Evolutionary conservation across 2,113 vertebrate genomes (phyloP).

Genomic region (Hippocampus comes): DNA sequence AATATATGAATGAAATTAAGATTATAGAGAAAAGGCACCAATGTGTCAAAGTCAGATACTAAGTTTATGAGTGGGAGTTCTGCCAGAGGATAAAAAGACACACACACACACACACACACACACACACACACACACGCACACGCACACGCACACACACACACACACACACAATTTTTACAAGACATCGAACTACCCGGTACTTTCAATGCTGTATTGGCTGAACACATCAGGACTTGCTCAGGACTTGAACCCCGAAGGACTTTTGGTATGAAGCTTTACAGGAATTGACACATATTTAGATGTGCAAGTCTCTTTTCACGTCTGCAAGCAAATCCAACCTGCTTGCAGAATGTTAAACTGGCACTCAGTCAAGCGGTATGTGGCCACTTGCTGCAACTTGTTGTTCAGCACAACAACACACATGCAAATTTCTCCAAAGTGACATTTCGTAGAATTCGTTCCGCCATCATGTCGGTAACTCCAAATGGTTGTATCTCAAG

Average conservation of each 20-base stretch:
- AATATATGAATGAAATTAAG: neutral
- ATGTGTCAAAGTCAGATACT: no score
- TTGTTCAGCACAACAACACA: neutral
- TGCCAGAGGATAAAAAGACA: neutral
- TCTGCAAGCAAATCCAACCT: slow-evolving; percentile 2
- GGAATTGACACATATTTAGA: neutral
- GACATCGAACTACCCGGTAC: neutral
- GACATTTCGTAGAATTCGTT: neutral
- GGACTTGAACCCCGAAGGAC: no score
- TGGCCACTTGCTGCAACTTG: slow-evolving; percentile 23
- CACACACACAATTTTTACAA: neutral
- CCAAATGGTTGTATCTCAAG: neutral
- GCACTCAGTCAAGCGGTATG: neutral
- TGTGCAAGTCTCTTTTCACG: neutral
- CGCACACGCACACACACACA: neutral
- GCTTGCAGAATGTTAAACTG: slow-evolving; percentile 2
- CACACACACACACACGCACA: no score
- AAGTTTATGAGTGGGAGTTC: no score
- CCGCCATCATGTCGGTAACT: neutral
- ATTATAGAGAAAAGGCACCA: neutral
- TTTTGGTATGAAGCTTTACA: neutral
- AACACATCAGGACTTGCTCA: neutral
- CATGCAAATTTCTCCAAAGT: neutral
- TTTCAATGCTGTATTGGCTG: neutral
- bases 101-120: neutral